A percentile compares a stretch with the other conserved stretches of the same genome.
phyloP scores from a whole-genome alignment of 2,888 invertebrate genomes.

The Vanessa cardui region DNA sequence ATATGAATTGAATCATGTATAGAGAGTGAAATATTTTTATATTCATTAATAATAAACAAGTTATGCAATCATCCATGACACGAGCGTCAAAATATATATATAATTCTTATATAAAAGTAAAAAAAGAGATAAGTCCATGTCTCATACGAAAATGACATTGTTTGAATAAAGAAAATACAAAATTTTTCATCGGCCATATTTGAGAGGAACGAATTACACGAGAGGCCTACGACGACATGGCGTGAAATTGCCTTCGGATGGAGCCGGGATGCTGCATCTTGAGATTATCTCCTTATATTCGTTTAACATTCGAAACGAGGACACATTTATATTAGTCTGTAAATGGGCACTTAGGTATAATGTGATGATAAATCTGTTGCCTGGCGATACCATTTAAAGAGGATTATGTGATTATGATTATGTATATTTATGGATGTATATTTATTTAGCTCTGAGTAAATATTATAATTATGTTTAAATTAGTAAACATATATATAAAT shows the following conservation, averaged over 20 bases:
- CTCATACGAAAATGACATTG: slow-evolving; percentile 47
- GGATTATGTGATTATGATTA: too few species aligned
- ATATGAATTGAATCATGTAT: too few species aligned
- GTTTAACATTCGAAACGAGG: slow-evolving; percentile 41
- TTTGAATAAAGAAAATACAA: slow-evolving; percentile 57
- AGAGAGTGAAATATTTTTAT: too few species aligned
- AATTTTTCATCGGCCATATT: slow-evolving; percentile 62
- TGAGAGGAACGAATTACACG: slow-evolving; percentile 59
- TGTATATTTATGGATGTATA: too few species aligned
- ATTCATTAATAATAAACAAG: too few species aligned
- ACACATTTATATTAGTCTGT: slow-evolving; percentile 36
- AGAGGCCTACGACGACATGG: slow-evolving; percentile 65
- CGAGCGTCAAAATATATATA: neutral
- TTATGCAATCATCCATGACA: too few species aligned
- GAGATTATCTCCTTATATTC: slow-evolving; percentile 42
- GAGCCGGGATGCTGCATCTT: slow-evolving; percentile 41
- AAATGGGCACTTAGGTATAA: slow-evolving; percentile 36
- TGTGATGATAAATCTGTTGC: slow-evolving; percentile 21
- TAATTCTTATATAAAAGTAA: neutral
- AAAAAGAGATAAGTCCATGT: slow-evolving; percentile 25
- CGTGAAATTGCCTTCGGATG: slow-evolving; percentile 73
- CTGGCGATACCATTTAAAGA: slow-evolving; percentile 4
- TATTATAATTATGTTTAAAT: too few species aligned
- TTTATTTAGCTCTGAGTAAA: too few species aligned
- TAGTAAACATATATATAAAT: too few species aligned